A percentile compares a stretch with the other conserved stretches of the same genome.
phyloP scores from a whole-genome alignment of 2,113 vertebrate genomes.

The Hipposideros armiger region DNA sequence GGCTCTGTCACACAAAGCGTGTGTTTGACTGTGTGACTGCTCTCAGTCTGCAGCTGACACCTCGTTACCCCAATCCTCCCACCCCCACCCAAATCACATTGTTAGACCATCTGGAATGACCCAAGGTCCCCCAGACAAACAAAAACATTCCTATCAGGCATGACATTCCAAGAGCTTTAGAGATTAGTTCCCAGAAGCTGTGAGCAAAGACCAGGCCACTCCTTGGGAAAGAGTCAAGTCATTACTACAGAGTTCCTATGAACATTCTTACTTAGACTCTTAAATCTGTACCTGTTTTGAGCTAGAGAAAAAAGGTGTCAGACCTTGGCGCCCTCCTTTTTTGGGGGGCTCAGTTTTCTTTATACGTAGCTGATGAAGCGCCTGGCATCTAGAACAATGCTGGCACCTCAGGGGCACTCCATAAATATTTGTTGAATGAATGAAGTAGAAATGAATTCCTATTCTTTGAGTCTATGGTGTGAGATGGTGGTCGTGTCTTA shows the following conservation, averaged over 20 bases:
- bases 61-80: background rate
- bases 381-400: background rate
- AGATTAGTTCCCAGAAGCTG: slow-evolving; percentile 52
- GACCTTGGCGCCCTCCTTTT: background rate
- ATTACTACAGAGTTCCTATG: background rate
- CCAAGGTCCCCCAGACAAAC: slow-evolving; percentile 49
- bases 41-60: background rate
- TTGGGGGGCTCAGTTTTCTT: background rate
- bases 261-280: background rate
- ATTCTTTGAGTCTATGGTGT: background rate
- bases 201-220: slow-evolving; percentile 23
- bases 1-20: background rate
- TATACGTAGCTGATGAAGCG: background rate
- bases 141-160: slow-evolving; percentile 79
- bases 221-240: background rate
- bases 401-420: background rate
- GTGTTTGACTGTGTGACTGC: background rate
- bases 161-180: slow-evolving; percentile 73
- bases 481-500: background rate
- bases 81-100: slow-evolving; percentile 14
- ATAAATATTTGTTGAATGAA: background rate
- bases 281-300: background rate
- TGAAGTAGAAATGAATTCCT: background rate
- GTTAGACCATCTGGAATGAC: slow-evolving; percentile 57
- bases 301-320: background rate